Conservation (phyloP, 2,888 invertebrate species). For the Cryptocephalus primarius region DNA sequence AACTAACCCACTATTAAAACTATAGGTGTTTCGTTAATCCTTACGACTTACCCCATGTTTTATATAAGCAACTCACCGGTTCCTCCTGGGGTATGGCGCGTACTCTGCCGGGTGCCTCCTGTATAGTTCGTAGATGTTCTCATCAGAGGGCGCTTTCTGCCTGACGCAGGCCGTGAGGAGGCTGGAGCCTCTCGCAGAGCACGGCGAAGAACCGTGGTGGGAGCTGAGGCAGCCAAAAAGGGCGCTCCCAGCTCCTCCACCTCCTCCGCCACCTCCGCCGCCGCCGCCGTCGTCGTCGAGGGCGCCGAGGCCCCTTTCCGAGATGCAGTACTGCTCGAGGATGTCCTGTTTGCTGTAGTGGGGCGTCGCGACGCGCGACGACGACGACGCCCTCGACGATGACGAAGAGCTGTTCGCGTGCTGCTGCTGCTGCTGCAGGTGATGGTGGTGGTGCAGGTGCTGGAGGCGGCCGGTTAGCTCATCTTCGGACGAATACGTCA, state of each 20-base stretch:
- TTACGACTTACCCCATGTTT: too few relatives aligned
- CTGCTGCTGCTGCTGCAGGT: not conserved
- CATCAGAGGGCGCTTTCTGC: slow-evolving; percentile 77
- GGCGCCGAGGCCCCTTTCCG: slow-evolving; percentile 75
- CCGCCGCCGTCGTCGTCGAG: slow-evolving; percentile 50
- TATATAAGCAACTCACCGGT: slow-evolving; percentile 38
- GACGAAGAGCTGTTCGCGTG: too few relatives aligned
- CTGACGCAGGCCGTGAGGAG: slow-evolving; percentile 80
- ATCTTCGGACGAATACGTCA: slow-evolving; percentile 73
- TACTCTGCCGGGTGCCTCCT: slow-evolving; percentile 49
- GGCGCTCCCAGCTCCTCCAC: slow-evolving; percentile 45
- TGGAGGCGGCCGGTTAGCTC: slow-evolving; percentile 56
- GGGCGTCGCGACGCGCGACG: slow-evolving; percentile 44
- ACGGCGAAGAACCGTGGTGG: slow-evolving; percentile 55
- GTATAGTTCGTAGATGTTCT: slow-evolving; percentile 58
- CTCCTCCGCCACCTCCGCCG: slow-evolving; percentile 72
- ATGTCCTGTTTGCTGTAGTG: slow-evolving; percentile 80
- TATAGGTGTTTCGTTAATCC: too few relatives aligned
- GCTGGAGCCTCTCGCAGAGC: slow-evolving; percentile 42
- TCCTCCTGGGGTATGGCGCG: slow-evolving; percentile 70
- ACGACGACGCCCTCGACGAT: slow-evolving; percentile 32
- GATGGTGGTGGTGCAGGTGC: not conserved
- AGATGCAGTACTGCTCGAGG: slow-evolving; percentile 90
- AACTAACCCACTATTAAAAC: too few relatives aligned
- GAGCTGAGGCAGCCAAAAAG: slow-evolving; percentile 81